phyloP scores from a whole-genome alignment of 1,140 invertebrate species.

The Rhizoglyphus robini region DNA sequence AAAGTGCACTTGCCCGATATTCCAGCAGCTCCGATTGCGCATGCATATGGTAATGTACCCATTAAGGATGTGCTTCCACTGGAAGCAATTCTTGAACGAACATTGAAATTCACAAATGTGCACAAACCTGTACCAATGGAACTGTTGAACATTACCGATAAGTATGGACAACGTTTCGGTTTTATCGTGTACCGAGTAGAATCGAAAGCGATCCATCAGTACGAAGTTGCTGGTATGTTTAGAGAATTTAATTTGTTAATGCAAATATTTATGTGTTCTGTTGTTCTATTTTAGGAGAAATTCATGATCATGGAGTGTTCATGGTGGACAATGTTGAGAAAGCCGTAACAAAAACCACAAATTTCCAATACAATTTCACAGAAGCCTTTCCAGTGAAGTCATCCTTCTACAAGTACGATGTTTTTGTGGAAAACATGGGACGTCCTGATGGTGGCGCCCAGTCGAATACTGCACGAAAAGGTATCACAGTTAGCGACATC shows the following conservation, averaged over 20 bases:
- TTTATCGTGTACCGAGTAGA: slow-evolving; percentile 9
- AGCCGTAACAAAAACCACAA: not conserved
- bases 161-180: not conserved
- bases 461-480: not conserved
- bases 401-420: slow-evolving; percentile 4
- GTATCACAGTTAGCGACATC: not conserved
- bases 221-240: not conserved
- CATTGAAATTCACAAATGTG: too few relatives aligned
- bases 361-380: slow-evolving; percentile 20
- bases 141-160: not conserved
- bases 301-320: not conserved
- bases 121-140: slow-evolving; percentile 2
- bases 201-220: not conserved
- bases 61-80: too few relatives aligned
- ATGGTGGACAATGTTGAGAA: not conserved
- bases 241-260: too few relatives aligned
- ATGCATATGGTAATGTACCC: not conserved
- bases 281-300: too few relatives aligned
- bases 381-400: too few relatives aligned
- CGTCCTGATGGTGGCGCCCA: slow-evolving; percentile 20
- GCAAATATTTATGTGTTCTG: too few relatives aligned
- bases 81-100: too few relatives aligned
- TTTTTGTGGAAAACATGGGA: slow-evolving; percentile 27
- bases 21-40: not conserved
- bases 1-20: not conserved